phyloP scores from a whole-genome alignment of 92 coral and sea anemone species.

The Bergia puertoricense region DNA sequence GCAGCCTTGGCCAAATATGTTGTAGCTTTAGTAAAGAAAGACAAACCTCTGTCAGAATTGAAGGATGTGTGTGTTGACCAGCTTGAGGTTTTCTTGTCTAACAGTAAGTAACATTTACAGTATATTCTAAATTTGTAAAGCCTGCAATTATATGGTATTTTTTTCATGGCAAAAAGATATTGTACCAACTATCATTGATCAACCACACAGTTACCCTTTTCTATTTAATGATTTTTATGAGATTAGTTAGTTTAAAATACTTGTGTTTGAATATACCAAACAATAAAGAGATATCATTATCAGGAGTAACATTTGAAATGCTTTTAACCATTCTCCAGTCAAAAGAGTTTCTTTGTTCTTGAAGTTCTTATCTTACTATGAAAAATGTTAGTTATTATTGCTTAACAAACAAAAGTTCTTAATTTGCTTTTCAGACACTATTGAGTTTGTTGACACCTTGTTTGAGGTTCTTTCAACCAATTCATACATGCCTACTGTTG shows the following conservation, averaged over 20 bases:
- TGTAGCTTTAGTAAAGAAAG: conserved; percentile 96
- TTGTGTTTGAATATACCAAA: no score
- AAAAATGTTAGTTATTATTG: not conserved
- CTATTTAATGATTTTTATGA: no score
- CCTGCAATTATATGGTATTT: no score
- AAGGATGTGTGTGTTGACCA: conserved; percentile 94
- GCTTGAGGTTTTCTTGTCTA: conserved; percentile 91
- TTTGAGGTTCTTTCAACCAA: conserved; percentile 83
- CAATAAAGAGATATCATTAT: no score
- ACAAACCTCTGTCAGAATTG: conserved; percentile 86
- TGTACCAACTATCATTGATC: not conserved
- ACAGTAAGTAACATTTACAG: conserved; percentile 59
- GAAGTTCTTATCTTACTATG: no score
- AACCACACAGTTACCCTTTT: no score
- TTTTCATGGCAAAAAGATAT: not conserved
- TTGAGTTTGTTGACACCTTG: conserved; percentile 80
- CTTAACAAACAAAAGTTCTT: no score
- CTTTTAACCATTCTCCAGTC: no score
- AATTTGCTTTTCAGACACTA: conserved; percentile 66
- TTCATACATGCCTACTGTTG: conserved; percentile 72
- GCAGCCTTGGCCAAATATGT: conserved; percentile 99
- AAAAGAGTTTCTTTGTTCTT: no score
- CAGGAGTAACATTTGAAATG: no score
- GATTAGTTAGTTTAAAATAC: no score
- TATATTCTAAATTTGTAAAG: not conserved